phyloP scores from a whole-genome alignment of 1,140 invertebrate genomes.

The Brachionus calyciflorus region DNA sequence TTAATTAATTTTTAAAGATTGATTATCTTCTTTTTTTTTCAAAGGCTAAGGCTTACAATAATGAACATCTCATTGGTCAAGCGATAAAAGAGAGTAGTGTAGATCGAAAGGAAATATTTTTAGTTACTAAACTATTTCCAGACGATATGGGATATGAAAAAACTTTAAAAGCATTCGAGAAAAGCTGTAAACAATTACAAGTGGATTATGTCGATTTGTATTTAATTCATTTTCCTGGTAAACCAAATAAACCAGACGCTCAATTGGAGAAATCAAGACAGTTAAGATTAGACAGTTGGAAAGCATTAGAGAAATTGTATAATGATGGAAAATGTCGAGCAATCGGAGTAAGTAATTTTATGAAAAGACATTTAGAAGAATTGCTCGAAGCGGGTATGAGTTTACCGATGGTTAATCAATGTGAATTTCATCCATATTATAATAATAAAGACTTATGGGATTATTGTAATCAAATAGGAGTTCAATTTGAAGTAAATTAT shows the following conservation, averaged over 20 bases:
- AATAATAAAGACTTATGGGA: conserved; percentile 55
- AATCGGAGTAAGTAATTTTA: conserved; percentile 61
- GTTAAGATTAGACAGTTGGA: conserved; percentile 55
- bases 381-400: conserved; percentile 54
- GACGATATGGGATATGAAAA: conserved; percentile 55
- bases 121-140: conserved; percentile 59
- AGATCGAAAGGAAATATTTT: conserved; percentile 55
- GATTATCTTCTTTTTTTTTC: too few relatives aligned
- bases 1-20: background rate
- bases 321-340: conserved; percentile 49
- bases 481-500: conserved; percentile 51
- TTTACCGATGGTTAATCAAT: conserved; percentile 60
- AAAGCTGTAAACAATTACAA: conserved; percentile 54
- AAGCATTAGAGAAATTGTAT: conserved; percentile 26
- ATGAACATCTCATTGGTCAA: conserved; percentile 26
- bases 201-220: conserved; percentile 57
- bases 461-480: conserved; percentile 57
- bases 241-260: conserved; percentile 50
- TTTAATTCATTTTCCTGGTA: conserved; percentile 58
- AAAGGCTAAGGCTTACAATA: conserved; percentile 19
- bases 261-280: conserved; percentile 58
- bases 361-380: conserved; percentile 54
- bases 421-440: conserved; percentile 61
- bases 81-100: conserved; percentile 50
- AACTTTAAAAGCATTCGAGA: conserved; percentile 51